phyloP scores from a whole-genome alignment of 2,113 vertebrate genomes.

The Mormyrus iriodes region DNA sequence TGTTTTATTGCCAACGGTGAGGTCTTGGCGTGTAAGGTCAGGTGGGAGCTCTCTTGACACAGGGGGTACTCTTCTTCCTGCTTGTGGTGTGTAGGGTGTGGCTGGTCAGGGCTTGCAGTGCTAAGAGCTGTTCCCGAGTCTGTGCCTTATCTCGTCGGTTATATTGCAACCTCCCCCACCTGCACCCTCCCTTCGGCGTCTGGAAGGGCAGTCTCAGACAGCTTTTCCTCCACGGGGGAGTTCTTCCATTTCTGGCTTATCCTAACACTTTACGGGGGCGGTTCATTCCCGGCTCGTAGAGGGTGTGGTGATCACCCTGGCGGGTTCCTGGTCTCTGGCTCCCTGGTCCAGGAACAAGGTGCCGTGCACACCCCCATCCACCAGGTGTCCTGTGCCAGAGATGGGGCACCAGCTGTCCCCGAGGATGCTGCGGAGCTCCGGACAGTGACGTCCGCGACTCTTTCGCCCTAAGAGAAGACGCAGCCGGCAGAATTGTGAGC shows the following conservation, averaged over 20 bases:
- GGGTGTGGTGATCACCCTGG: background rate
- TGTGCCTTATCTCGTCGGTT: background rate
- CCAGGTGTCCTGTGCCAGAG: background rate
- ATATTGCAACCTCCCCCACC: background rate
- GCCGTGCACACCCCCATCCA: background rate
- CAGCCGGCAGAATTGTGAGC: background rate
- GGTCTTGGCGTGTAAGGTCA: background rate
- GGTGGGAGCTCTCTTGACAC: background rate
- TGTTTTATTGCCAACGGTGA: background rate
- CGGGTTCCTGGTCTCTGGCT: background rate
- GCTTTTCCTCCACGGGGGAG: conserved; percentile 21
- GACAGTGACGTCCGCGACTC: background rate
- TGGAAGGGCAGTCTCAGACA: background rate
- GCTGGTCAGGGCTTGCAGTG: background rate
- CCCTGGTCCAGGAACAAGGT: background rate
- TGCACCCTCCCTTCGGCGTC: background rate
- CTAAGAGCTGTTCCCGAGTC: background rate
- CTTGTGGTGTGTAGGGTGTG: background rate
- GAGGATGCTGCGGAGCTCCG: background rate
- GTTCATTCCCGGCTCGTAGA: conserved; percentile 21
- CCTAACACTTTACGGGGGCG: background rate
- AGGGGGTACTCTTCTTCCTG: background rate
- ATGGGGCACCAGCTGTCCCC: background rate
- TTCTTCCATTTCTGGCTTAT: conserved; percentile 9
- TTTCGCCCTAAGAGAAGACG: background rate